Percentiles rank a stretch among this genome's conserved stretches.
phyloP scores from a whole-genome alignment of 2,113 vertebrate species.

The Condylura cristata region DNA sequence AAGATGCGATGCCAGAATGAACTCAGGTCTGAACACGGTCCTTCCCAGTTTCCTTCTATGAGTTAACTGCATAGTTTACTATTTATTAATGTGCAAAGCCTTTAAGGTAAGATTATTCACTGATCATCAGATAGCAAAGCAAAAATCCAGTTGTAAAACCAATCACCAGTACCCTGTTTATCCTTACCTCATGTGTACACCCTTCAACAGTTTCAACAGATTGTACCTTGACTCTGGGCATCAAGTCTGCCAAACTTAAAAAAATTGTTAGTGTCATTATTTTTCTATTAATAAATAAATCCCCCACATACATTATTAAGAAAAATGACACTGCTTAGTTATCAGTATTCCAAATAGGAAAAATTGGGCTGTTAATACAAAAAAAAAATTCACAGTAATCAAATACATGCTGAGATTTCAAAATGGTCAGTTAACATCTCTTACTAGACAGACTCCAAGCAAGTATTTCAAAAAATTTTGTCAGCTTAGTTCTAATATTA shows the following conservation, averaged over 20 bases:
- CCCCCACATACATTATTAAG: background rate
- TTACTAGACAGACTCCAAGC: background rate
- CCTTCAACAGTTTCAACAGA: slow-evolving; percentile 96
- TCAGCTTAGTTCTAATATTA: background rate
- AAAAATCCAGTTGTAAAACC: background rate
- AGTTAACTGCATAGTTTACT: too few species aligned
- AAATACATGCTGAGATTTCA: background rate
- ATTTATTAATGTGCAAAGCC: background rate
- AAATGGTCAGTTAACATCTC: background rate
- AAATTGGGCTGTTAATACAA: too few species aligned
- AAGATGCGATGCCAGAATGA: background rate
- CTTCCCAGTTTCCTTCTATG: background rate
- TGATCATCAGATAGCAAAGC: background rate
- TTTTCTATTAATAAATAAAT: background rate
- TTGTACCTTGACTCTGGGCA: slow-evolving; percentile 96
- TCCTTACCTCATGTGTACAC: slow-evolving; percentile 95
- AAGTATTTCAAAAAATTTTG: slow-evolving; percentile 22
- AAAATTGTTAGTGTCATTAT: background rate
- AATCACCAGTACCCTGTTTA: background rate
- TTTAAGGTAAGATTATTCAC: background rate
- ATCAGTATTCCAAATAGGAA: background rate
- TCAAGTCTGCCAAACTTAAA: slow-evolving; percentile 93
- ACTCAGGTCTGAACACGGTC: background rate
- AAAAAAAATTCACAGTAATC: background rate
- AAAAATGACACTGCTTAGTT: background rate